A percentile compares a stretch with the other conserved stretches of the same genome.
These are phyloP conservation scores for Vombatus ursinus DNA, from an alignment of 2,113 vertebrate species.

Conservation along the genomic window DNA sequence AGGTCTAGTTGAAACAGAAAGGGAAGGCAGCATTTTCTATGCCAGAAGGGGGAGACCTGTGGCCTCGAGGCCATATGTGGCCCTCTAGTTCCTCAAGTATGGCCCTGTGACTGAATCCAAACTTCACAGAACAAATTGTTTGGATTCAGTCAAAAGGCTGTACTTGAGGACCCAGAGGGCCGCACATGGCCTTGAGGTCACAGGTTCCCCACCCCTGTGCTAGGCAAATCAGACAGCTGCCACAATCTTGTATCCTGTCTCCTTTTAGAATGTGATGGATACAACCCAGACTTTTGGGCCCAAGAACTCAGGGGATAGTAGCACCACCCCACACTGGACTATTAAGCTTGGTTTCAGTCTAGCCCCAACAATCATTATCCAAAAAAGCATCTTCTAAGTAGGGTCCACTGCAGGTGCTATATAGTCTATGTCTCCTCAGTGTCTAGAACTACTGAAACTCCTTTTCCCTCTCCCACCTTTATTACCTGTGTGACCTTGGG, in stretches of 20 bases:
- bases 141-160: no score
- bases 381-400: background rate
- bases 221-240: background rate
- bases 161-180: no score
- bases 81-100: no score
- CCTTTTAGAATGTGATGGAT: background rate
- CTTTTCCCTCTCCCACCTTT: background rate
- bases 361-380: background rate
- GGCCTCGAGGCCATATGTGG: no score
- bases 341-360: background rate
- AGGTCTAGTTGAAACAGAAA: background rate
- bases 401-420: background rate
- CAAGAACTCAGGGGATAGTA: background rate
- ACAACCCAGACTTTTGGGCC: background rate
- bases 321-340: no score
- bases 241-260: background rate
- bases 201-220: no score
- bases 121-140: no score
- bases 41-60: no score
- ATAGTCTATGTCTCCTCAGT: background rate
- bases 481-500: background rate
- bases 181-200: no score
- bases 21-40: background rate
- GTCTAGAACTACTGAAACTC: background rate
- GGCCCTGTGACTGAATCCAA: no score